Evolutionary conservation across 2,113 vertebrate species (phyloP).

Genomic region (Serilophus lunatus): DNA sequence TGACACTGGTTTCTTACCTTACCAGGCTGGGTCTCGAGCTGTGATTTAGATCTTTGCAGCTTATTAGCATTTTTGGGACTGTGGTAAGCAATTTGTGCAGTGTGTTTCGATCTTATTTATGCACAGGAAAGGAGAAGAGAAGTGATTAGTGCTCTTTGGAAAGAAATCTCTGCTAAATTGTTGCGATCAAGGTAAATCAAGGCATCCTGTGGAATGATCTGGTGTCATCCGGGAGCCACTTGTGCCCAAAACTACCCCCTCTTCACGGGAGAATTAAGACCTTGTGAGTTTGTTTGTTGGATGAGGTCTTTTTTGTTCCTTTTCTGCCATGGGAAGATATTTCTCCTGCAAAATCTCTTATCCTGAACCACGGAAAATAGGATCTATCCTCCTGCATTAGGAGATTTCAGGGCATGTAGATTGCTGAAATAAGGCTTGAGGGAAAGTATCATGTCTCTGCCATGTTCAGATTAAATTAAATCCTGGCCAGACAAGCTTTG

Average conservation of each 20-base stretch:
- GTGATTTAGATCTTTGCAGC: slow-evolving; percentile 57
- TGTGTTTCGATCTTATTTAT: slow-evolving; percentile 27
- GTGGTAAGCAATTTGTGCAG: slow-evolving; percentile 30
- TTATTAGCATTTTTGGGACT: slow-evolving; percentile 61
- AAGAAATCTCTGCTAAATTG: slow-evolving; percentile 25
- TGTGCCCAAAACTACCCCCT: not conserved
- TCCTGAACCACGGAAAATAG: not conserved
- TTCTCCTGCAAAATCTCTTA: not conserved
- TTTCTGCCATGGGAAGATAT: not conserved
- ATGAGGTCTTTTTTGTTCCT: not conserved
- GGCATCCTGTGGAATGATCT: not conserved
- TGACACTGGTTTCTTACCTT: slow-evolving; percentile 61
- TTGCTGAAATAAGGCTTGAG: not conserved
- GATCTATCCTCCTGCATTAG: not conserved
- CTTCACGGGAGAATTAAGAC: not conserved
- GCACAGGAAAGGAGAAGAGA: not conserved
- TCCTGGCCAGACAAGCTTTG: not conserved
- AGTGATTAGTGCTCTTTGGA: slow-evolving; percentile 55
- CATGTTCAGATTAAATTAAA: not conserved
- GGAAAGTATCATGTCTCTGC: not conserved
- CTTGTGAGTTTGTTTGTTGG: not conserved
- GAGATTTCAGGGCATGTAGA: not conserved
- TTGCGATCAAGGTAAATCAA: slow-evolving; percentile 66
- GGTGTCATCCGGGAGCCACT: not conserved
- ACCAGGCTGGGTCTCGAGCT: slow-evolving; percentile 26